These are phyloP conservation scores for Morpho deidamia DNA, from an alignment of 2,888 invertebrate species.

Conservation along the genomic window DNA sequence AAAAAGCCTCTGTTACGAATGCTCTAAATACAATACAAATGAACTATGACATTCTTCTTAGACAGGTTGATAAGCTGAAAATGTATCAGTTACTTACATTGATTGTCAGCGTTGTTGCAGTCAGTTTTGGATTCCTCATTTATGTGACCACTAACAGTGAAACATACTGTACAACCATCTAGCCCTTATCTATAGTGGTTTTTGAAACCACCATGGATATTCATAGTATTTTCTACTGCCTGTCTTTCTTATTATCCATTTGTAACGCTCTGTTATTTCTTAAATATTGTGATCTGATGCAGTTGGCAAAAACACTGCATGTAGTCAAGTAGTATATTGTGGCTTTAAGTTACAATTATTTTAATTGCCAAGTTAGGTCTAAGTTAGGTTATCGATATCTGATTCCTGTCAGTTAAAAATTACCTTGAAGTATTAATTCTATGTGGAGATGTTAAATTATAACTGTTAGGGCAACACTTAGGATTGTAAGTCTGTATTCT, in stretches of 20 bases:
- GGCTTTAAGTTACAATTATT: background rate
- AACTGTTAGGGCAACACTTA: too few relatives aligned
- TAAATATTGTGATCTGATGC: conserved; percentile 37
- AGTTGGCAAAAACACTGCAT: conserved; percentile 34
- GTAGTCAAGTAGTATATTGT: conserved; percentile 13
- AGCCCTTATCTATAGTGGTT: conserved; percentile 56
- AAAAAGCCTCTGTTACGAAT: conserved; percentile 87
- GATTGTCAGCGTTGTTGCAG: conserved; percentile 43
- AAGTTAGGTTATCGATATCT: too few relatives aligned
- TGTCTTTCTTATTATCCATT: conserved; percentile 26
- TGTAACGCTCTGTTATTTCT: conserved; percentile 41
- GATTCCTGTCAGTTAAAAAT: too few relatives aligned
- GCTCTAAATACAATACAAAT: conserved; percentile 73
- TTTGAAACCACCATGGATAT: conserved; percentile 43
- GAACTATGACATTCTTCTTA: conserved; percentile 49
- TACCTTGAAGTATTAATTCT: too few relatives aligned
- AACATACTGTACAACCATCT: conserved; percentile 56
- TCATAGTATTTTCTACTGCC: conserved; percentile 32
- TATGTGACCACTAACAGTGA: conserved; percentile 46
- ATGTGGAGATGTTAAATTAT: too few relatives aligned
- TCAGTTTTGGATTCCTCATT: conserved; percentile 49
- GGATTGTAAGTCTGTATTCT: too few relatives aligned
- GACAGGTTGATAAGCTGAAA: conserved; percentile 50
- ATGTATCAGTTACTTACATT: conserved; percentile 52
- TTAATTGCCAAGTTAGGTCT: too few relatives aligned